These are phyloP conservation scores for Megalonaias nervosa DNA, from an alignment of 1,140 invertebrate genomes.

Conservation along the genomic window DNA sequence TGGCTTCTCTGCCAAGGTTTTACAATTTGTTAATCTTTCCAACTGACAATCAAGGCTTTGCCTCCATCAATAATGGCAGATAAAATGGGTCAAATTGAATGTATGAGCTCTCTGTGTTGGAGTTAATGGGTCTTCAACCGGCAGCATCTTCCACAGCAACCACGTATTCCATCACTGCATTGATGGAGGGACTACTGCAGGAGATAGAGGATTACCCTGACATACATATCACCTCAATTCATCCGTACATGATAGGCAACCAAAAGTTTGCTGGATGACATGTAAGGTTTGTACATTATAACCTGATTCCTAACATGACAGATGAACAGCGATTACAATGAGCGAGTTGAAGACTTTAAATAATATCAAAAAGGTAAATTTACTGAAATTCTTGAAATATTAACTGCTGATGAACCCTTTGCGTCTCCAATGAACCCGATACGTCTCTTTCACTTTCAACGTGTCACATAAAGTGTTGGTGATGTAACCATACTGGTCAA, in stretches of 20 bases:
- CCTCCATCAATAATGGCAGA: conserved; percentile 86
- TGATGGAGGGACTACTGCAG: conserved; percentile 42
- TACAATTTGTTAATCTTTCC: too few relatives aligned
- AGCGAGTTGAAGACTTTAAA: too few relatives aligned
- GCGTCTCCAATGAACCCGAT: too few relatives aligned
- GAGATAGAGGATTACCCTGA: conserved; percentile 38
- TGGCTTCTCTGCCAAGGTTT: too few relatives aligned
- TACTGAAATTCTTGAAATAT: too few relatives aligned
- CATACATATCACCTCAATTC: conserved; percentile 47
- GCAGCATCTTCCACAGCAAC: conserved; percentile 52
- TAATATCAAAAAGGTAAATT: too few relatives aligned
- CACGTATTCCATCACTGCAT: conserved; percentile 48
- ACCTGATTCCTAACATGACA: background rate
- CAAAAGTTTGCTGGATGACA: conserved; percentile 54
- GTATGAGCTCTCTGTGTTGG: conserved; percentile 75
- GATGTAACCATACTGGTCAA: too few relatives aligned
- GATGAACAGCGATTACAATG: too few relatives aligned
- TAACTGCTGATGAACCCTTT: too few relatives aligned
- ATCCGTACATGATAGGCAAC: conserved; percentile 58
- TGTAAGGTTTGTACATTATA: conserved; percentile 30
- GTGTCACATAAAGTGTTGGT: too few relatives aligned
- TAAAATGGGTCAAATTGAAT: conserved; percentile 95
- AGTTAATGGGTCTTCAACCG: conserved; percentile 47
- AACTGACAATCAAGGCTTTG: conserved; percentile 69
- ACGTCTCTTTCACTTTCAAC: too few relatives aligned